phyloP scores from a whole-genome alignment of 2,797 vertebrate genomes.

The Pantherophis alleghaniensis region DNA sequence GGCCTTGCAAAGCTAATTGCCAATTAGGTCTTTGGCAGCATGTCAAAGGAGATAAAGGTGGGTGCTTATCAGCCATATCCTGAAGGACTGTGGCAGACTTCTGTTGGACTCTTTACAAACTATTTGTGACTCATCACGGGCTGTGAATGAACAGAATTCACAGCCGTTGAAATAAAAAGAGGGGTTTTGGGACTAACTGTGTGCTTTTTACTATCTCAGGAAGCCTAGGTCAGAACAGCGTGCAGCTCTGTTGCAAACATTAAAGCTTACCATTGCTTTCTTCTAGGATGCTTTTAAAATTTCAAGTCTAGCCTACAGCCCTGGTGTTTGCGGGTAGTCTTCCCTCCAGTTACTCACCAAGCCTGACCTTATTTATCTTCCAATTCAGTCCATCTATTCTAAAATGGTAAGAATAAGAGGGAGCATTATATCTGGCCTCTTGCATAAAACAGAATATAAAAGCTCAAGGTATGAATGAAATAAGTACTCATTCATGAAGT shows the following conservation, averaged over 20 bases:
- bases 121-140: too few species aligned
- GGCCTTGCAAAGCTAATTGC: too few species aligned
- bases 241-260: background rate
- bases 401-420: background rate
- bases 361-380: background rate
- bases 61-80: too few species aligned
- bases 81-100: too few species aligned
- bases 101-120: too few species aligned
- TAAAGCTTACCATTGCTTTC: background rate
- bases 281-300: background rate
- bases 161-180: too few species aligned
- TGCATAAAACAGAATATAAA: background rate
- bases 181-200: too few species aligned
- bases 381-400: background rate
- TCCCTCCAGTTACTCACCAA: background rate
- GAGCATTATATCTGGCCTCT: background rate
- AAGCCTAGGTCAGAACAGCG: too few species aligned
- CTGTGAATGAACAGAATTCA: too few species aligned
- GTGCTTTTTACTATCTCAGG: too few species aligned
- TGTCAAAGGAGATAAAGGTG: too few species aligned
- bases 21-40: too few species aligned
- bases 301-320: background rate
- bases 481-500: background rate
- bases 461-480: background rate
- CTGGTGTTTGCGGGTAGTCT: background rate